phyloP scores from a whole-genome alignment of 35 echinoderm and acorn worm genomes.

The Ophioderma brevispina region DNA sequence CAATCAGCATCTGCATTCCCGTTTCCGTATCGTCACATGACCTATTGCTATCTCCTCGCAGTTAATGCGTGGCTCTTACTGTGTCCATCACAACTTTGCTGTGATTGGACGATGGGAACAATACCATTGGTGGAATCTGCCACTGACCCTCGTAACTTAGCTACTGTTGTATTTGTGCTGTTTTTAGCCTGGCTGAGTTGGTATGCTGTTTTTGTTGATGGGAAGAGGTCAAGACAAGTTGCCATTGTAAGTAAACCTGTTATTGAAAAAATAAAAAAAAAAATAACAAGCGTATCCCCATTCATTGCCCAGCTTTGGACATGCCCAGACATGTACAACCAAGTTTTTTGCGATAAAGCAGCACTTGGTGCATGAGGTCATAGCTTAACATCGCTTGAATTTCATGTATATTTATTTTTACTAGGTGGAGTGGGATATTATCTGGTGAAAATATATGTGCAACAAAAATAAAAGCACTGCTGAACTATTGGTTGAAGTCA shows the following conservation, averaged over 20 bases:
- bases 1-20: conserved; percentile 56
- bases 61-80: conserved; percentile 78
- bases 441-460: too few species aligned
- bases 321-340: too few species aligned
- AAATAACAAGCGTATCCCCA: too few species aligned
- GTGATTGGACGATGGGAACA: conserved; percentile 92
- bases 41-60: conserved; percentile 71
- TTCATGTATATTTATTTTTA: too few species aligned
- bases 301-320: too few species aligned
- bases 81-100: conserved; percentile 62
- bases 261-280: too few species aligned
- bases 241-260: conserved; percentile 75
- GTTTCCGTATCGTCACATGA: conserved; percentile 67
- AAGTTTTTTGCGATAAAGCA: too few species aligned
- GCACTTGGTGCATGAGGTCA: too few species aligned
- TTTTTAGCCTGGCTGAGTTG: conserved; percentile 14
- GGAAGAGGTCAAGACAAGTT: conserved; percentile 47
- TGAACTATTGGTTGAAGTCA: too few species aligned
- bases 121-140: conserved; percentile 65
- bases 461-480: too few species aligned
- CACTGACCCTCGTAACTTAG: conserved; percentile 75
- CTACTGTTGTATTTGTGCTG: conserved; percentile 38
- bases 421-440: too few species aligned
- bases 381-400: too few species aligned
- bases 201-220: conserved; percentile 51